Evolutionary conservation across 2,888 invertebrate species (phyloP).

Genomic region (Dioctria linearis): DNA sequence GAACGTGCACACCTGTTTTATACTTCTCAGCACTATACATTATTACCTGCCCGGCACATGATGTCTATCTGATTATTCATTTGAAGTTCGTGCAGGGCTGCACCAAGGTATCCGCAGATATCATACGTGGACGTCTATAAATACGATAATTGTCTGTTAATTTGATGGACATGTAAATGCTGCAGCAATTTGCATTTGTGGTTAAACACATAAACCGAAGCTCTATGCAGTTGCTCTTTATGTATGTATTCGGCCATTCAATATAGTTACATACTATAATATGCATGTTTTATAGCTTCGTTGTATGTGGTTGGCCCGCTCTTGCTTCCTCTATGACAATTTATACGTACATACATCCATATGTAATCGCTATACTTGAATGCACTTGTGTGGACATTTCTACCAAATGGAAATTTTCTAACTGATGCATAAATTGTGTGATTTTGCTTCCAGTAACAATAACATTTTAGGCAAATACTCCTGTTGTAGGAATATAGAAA

Average conservation of each 20-base stretch:
- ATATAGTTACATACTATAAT: not conserved
- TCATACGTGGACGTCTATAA: constrained; percentile 58
- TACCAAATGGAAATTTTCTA: constrained; percentile 27
- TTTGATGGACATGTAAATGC: constrained; percentile 61
- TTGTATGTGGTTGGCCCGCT: not conserved
- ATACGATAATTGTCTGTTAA: constrained; percentile 62
- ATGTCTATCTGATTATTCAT: constrained; percentile 41
- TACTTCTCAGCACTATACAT: not conserved
- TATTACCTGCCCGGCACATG: constrained; percentile 13
- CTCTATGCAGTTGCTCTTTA: constrained; percentile 40
- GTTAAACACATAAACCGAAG: constrained; percentile 48
- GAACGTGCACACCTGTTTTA: constrained; percentile 48
- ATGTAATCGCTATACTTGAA: too few species aligned
- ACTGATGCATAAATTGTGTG: constrained; percentile 38
- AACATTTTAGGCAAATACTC: constrained; percentile 37
- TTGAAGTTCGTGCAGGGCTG: not conserved
- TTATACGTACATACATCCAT: not conserved
- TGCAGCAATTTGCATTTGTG: constrained; percentile 48
- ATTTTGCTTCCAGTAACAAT: constrained; percentile 39
- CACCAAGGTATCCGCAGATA: constrained; percentile 17
- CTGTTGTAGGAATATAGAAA: not conserved
- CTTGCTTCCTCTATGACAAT: not conserved
- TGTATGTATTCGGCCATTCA: constrained; percentile 1
- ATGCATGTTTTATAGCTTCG: constrained; percentile 37
- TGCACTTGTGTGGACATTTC: not conserved